Conservation (phyloP, 2,113 vertebrate species). For the Chaenogobius annularis region DNA sequence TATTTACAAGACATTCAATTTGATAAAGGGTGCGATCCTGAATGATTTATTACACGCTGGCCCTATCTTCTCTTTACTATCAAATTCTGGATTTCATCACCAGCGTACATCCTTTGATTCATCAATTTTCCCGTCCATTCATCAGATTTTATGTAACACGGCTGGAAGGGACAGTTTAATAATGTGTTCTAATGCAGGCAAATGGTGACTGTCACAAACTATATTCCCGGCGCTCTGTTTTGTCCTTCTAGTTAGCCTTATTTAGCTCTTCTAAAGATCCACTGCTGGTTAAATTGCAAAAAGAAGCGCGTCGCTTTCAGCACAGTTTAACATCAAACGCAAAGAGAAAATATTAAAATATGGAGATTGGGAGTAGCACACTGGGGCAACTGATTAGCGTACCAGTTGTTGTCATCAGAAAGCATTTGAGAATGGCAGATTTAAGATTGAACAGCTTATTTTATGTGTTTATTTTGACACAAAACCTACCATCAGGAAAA, state of each 20-base stretch:
- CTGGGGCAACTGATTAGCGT: conserved; percentile 58
- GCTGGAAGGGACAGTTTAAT: conserved; percentile 18
- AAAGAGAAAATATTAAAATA: conserved; percentile 53
- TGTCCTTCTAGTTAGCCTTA: conserved; percentile 29
- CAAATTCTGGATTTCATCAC: conserved; percentile 45
- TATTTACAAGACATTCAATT: conserved; percentile 74
- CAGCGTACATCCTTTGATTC: conserved; percentile 9
- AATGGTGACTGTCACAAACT: conserved; percentile 30
- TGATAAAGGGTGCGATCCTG: conserved; percentile 69
- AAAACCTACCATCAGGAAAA: neutral
- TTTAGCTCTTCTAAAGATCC: conserved; percentile 40
- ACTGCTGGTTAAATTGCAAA: conserved; percentile 47
- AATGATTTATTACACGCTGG: conserved; percentile 56
- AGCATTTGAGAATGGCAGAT: conserved; percentile 48
- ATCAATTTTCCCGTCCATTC: conserved; percentile 43
- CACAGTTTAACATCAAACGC: conserved; percentile 58
- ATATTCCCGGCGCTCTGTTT: conserved; percentile 30
- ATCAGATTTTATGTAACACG: conserved; percentile 35
- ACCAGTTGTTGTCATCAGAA: conserved; percentile 58
- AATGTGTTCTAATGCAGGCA: conserved; percentile 30
- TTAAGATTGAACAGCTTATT: conserved; percentile 44
- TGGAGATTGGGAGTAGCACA: conserved; percentile 53
- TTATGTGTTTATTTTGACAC: conserved; percentile 19
- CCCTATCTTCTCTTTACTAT: conserved; percentile 40
- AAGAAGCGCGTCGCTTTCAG: conserved; percentile 39